phyloP scores from a whole-genome alignment of 35 echinoderm and acorn worm genomes.

The Eucidaris tribuloides region DNA sequence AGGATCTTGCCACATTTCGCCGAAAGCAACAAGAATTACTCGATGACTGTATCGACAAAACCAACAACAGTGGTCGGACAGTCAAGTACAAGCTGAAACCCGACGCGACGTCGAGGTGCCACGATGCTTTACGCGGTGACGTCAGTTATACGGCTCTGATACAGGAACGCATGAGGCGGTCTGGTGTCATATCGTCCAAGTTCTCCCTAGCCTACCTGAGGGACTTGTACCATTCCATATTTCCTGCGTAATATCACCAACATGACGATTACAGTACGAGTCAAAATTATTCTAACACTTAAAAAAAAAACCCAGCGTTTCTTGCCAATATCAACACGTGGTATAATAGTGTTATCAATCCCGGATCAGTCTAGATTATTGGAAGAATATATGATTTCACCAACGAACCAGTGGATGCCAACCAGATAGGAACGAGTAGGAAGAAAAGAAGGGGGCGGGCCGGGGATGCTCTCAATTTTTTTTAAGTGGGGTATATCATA shows the following conservation, averaged over 20 bases:
- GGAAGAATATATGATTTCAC: no score
- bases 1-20: slow-evolving; percentile 33
- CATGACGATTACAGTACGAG: no score
- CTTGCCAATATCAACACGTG: no score
- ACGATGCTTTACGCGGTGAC: slow-evolving; percentile 21
- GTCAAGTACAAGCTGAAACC: slow-evolving; percentile 14
- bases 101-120: slow-evolving; percentile 5
- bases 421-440: no score
- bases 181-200: neutral
- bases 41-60: slow-evolving; percentile 34
- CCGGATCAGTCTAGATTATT: no score
- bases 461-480: no score
- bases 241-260: neutral
- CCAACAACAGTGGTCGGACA: neutral
- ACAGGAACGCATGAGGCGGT: neutral
- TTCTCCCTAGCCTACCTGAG: slow-evolving; percentile 1
- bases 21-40: neutral
- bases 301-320: no score
- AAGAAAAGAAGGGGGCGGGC: no score
- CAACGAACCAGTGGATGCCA: no score
- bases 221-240: neutral
- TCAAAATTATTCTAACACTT: no score
- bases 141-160: slow-evolving; percentile 23
- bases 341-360: no score
- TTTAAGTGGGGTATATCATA: no score